Conservation (phyloP, 2,797 vertebrate genomes). For the Capromys pilorides region DNA sequence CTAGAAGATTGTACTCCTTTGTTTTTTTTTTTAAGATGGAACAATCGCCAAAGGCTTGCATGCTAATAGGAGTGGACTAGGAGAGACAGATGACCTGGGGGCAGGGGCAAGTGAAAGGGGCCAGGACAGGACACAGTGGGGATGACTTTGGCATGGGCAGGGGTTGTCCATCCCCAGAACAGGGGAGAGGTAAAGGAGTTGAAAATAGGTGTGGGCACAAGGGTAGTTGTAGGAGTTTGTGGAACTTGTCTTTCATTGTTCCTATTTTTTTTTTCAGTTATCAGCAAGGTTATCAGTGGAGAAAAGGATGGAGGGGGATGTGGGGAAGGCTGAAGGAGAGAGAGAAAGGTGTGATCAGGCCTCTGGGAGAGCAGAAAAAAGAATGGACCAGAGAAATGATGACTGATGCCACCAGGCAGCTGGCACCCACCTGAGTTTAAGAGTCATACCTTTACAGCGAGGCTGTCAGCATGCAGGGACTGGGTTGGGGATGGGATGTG, state of each 20-base stretch:
- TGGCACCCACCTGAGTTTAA: neutral
- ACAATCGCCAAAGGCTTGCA: neutral
- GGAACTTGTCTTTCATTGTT: neutral
- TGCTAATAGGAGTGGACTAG: neutral
- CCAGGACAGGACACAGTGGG: neutral
- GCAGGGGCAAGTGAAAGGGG: no score
- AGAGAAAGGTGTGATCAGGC: neutral
- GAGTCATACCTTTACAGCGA: neutral
- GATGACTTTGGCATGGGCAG: neutral
- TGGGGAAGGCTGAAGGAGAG: neutral
- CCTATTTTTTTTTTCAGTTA: neutral
- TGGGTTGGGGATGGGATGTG: no score
- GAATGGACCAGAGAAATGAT: constrained; percentile 13
- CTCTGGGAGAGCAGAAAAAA: neutral
- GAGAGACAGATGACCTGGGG: neutral
- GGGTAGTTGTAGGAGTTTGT: neutral
- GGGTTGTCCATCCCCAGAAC: neutral
- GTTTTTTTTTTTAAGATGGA: neutral
- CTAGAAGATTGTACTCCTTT: neutral
- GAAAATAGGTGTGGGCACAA: neutral
- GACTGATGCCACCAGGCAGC: constrained; percentile 2
- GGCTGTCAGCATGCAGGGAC: neutral
- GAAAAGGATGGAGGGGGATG: neutral
- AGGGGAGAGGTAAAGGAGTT: neutral
- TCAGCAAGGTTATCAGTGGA: constrained; percentile 33